These are phyloP conservation scores for Aselliscus stoliczkanus DNA, from an alignment of 2,797 vertebrate genomes.

Conservation along the genomic window DNA sequence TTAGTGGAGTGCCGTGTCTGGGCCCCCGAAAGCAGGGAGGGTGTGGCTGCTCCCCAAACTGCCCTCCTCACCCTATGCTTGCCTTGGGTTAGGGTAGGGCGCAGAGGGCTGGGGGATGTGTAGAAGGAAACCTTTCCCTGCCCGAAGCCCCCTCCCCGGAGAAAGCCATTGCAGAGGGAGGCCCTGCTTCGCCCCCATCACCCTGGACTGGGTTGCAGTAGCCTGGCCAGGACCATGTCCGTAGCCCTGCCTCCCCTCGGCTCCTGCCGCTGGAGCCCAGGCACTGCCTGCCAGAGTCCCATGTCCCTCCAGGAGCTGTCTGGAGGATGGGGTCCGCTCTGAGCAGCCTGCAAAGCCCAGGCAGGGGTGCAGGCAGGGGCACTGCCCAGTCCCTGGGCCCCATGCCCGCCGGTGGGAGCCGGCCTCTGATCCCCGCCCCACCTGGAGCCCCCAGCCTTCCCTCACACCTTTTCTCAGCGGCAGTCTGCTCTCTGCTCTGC, in stretches of 20 bases:
- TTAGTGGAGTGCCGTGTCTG: neutral
- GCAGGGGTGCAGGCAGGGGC: neutral
- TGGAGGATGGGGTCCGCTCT: conserved; percentile 84
- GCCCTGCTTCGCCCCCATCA: neutral
- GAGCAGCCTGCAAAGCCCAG: conserved; percentile 70
- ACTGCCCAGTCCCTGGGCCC: neutral
- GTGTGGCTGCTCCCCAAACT: neutral
- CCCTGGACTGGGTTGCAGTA: neutral
- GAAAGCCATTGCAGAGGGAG: neutral
- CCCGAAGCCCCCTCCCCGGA: neutral
- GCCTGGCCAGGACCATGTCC: neutral
- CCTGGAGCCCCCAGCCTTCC: conserved; percentile 26
- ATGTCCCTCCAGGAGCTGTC: conserved; percentile 81
- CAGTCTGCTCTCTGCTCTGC: conserved; percentile 31
- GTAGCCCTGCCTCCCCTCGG: conserved; percentile 39
- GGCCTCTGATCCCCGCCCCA: neutral
- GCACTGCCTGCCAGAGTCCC: conserved; percentile 59
- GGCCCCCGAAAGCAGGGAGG: neutral
- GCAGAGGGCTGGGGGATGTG: neutral
- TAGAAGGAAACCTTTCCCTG: neutral
- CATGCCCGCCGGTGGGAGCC: neutral
- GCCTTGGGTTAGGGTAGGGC: neutral
- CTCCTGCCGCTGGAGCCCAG: neutral
- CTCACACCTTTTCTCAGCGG: conserved; percentile 67
- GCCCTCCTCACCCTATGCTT: neutral